phyloP scores from a whole-genome alignment of 1,140 invertebrate genomes.

The Heterodera schachtii region DNA sequence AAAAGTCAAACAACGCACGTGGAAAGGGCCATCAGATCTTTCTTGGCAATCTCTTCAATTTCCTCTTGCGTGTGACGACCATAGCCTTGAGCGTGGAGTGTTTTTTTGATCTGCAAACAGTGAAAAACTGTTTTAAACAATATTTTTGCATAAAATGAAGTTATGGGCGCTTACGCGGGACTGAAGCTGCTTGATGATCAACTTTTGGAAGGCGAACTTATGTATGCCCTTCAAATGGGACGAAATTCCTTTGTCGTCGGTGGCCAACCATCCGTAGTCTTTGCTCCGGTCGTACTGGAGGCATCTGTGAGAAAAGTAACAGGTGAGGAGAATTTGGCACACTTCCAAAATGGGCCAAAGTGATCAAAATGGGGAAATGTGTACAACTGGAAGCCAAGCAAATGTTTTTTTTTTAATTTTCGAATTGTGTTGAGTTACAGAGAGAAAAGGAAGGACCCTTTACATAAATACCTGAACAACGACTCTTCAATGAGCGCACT shows the following conservation, averaged over 20 bases:
- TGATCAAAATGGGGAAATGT: conserved; percentile 24
- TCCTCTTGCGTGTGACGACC: conserved; percentile 86
- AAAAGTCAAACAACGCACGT: conserved; percentile 67
- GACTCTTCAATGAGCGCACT: conserved; percentile 93
- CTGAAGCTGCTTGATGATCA: conserved; percentile 31
- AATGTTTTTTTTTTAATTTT: not conserved
- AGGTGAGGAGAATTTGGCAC: not conserved
- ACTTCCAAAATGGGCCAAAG: not conserved
- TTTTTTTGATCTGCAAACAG: conserved; percentile 32
- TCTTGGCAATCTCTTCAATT: conserved; percentile 84
- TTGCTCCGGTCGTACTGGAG: conserved; percentile 40
- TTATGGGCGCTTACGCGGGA: conserved; percentile 1
- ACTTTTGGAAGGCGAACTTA: conserved; percentile 41
- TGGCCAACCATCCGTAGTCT: conserved; percentile 43
- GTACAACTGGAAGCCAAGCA: not conserved
- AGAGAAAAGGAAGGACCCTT: too few relatives aligned
- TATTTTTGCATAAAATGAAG: too few relatives aligned
- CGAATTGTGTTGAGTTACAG: too few relatives aligned
- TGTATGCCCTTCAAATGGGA: conserved; percentile 44
- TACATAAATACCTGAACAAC: conserved; percentile 67
- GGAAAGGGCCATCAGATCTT: conserved; percentile 84
- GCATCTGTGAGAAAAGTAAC: conserved; percentile 2
- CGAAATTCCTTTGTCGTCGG: conserved; percentile 40
- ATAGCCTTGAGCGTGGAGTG: conserved; percentile 72
- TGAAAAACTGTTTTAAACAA: not conserved